phyloP scores from a whole-genome alignment of 2,113 vertebrate genomes.

The Pelodiscus sinensis region DNA sequence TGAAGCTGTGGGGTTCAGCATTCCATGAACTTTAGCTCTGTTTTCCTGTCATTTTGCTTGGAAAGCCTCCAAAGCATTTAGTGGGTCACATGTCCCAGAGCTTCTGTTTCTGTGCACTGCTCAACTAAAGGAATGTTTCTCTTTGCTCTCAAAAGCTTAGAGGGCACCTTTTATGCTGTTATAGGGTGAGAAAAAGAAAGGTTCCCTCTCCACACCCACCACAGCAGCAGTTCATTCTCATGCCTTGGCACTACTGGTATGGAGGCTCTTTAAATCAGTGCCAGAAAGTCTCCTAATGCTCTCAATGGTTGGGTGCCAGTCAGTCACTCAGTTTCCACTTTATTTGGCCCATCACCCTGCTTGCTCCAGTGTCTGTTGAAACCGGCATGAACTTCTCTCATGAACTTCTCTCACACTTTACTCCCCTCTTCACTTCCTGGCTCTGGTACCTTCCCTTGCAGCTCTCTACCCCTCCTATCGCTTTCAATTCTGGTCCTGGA shows the following conservation, averaged over 20 bases:
- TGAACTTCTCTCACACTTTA: not conserved
- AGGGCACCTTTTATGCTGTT: not conserved
- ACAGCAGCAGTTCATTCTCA: not conserved
- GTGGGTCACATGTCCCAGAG: not conserved
- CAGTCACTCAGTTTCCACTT: not conserved
- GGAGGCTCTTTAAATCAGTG: not conserved
- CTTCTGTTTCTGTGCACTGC: not conserved
- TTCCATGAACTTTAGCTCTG: not conserved
- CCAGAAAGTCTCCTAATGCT: not conserved
- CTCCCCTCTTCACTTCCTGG: not conserved
- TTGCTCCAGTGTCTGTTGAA: not conserved
- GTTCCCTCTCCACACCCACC: not conserved
- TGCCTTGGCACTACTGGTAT: not conserved
- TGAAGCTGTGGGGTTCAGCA: not conserved
- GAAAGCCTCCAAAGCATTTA: not conserved
- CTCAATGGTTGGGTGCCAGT: not conserved
- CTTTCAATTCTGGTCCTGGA: not conserved
- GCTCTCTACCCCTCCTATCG: not conserved
- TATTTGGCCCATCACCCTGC: not conserved
- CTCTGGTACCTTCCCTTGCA: not conserved
- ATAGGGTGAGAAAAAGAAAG: not conserved
- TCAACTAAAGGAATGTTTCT: accelerated
- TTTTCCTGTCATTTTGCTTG: not conserved
- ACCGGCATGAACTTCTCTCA: not conserved
- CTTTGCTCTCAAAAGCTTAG: not conserved